These are phyloP conservation scores for Capromys pilorides DNA, from an alignment of 2,797 vertebrate species.

Conservation along the genomic window DNA sequence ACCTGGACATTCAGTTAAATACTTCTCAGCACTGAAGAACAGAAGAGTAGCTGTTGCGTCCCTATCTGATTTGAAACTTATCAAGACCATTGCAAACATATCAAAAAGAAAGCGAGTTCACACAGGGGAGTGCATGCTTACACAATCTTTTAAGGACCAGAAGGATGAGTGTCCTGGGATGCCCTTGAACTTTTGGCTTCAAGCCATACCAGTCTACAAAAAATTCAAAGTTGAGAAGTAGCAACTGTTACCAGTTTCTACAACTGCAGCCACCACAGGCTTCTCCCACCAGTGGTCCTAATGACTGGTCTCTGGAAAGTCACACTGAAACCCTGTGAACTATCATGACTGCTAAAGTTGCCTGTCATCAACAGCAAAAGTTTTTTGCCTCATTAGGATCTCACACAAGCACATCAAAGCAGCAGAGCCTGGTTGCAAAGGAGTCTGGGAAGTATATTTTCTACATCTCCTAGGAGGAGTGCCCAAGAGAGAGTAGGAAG, in stretches of 20 bases:
- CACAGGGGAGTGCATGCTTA: not conserved
- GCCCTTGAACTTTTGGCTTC: constrained; percentile 12
- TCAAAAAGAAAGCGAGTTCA: constrained; percentile 25
- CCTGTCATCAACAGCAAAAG: not conserved
- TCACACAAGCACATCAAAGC: not conserved
- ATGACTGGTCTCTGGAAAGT: not conserved
- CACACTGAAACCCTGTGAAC: not conserved
- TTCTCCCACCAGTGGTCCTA: not conserved
- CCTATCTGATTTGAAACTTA: not conserved
- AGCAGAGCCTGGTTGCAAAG: constrained; percentile 45
- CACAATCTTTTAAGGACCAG: not conserved
- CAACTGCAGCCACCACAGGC: not conserved
- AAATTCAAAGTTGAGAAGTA: not conserved
- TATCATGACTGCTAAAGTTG: not conserved
- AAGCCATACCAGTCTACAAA: not conserved
- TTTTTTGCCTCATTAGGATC: not conserved
- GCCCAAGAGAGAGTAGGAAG: not conserved
- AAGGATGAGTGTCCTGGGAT: not conserved
- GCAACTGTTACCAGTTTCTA: not conserved
- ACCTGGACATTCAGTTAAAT: not conserved
- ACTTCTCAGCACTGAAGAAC: not conserved
- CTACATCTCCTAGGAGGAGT: not conserved
- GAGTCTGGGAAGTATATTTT: constrained; percentile 30
- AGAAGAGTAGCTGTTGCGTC: not conserved
- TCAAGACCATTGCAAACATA: not conserved